Evolutionary conservation across 2,797 vertebrate genomes (phyloP).

Genomic region (Squalus acanthias): DNA sequence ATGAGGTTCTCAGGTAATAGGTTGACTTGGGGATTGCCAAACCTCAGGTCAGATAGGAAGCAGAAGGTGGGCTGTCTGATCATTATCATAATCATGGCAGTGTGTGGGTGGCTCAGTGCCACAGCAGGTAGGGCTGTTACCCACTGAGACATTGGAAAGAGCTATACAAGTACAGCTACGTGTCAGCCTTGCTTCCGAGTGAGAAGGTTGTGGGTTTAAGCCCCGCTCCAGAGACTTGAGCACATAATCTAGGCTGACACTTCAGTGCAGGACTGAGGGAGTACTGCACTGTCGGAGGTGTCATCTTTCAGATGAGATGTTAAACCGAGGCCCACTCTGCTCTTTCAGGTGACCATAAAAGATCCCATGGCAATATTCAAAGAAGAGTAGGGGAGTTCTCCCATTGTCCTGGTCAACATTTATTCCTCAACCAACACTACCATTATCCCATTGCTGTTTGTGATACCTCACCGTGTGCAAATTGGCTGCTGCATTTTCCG

Average conservation of each 20-base stretch:
- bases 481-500: too few species aligned
- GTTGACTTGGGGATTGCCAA: neutral
- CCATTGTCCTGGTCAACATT: neutral
- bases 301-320: neutral
- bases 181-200: too few species aligned
- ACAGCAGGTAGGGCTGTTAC: neutral
- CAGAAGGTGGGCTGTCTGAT: neutral
- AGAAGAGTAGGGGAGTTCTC: neutral
- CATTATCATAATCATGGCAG: neutral
- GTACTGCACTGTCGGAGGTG: too few species aligned
- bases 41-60: neutral
- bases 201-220: too few species aligned
- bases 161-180: neutral
- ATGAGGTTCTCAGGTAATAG: neutral
- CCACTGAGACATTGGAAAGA: neutral
- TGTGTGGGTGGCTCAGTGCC: neutral
- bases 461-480: too few species aligned
- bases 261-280: too few species aligned
- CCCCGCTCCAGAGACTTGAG: too few species aligned
- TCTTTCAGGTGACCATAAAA: neutral
- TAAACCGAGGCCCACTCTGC: too few species aligned
- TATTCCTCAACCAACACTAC: neutral
- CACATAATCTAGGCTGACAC: too few species aligned
- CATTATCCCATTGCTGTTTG: neutral
- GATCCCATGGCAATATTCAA: neutral